phyloP scores from a whole-genome alignment of 2,888 invertebrate species.

The Caenorhabditis angaria region DNA sequence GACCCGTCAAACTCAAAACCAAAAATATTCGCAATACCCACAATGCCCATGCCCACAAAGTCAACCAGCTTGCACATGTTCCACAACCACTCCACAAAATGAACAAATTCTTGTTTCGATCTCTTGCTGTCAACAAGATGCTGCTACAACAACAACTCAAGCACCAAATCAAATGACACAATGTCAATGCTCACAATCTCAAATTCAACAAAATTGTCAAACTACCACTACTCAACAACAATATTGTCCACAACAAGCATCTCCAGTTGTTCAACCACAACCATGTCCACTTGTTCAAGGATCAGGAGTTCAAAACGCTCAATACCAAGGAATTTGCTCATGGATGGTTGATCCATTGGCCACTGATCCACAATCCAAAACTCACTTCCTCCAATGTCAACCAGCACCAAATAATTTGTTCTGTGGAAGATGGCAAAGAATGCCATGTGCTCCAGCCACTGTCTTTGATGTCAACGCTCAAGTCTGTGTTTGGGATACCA shows the following conservation, averaged over 20 bases:
- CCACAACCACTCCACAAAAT: constrained; percentile 52
- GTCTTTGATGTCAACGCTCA: constrained; percentile 66
- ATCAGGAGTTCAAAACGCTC: constrained; percentile 66
- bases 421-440: constrained; percentile 70
- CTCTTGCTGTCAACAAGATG: constrained; percentile 55
- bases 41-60: constrained; percentile 59
- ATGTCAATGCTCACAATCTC: constrained; percentile 41
- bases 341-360: constrained; percentile 73
- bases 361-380: constrained; percentile 61
- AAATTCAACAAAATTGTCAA: constrained; percentile 60
- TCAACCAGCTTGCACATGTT: constrained; percentile 59
- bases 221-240: constrained; percentile 70
- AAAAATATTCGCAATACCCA: constrained; percentile 58
- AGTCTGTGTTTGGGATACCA: constrained; percentile 56
- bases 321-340: constrained; percentile 71
- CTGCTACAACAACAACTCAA: constrained; percentile 35
- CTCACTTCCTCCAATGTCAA: constrained; percentile 69
- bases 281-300: constrained; percentile 70
- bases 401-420: constrained; percentile 71
- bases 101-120: constrained; percentile 57
- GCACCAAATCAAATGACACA: constrained; percentile 42
- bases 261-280: constrained; percentile 67
- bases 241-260: constrained; percentile 66
- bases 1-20: constrained; percentile 55
- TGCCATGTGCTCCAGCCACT: constrained; percentile 72